Evolutionary conservation across 2,113 vertebrate genomes (phyloP), one percentile per base, ranked within the genome.

Genomic region (Leptobrachium ailaonicum): DNA sequence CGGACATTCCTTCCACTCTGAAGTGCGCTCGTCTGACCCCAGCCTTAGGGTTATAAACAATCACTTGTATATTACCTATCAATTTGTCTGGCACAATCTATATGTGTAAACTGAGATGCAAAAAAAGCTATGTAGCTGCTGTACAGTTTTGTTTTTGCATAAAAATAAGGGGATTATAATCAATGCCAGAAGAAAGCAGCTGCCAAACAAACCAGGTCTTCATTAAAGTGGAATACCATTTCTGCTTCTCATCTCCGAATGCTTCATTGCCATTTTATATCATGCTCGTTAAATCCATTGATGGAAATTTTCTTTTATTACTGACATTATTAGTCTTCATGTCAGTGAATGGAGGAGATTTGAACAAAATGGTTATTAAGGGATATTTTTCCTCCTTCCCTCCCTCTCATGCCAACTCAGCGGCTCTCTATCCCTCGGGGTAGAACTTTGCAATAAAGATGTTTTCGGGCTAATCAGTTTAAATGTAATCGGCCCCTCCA

Each of bases 271-370:
- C 20, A 32, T 32, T 32, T 32, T 32, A 32, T 32, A 32, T 32
- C 20, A 32, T 32, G 20, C 45, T 70, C 75, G 77, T 82, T 71
- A 85, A 79, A 82, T 85, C 82, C 86, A 85, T 82, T 0, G 0
- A 82, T 62, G 20, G 80, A 75, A 83, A 85, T 74, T 70, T 58
- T 82, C 83, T 85, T 71, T 85, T 85, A 82, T 87, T 82, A 73
- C 73, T 80, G 82, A 84, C 76, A 82, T 74, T 85, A 83, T 88
- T 84, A 66, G 72, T 69, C 84, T 87, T 90, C 85, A 87, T 87
- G 84, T 88, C 87, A 88, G 80, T 47, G 45, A 86, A 85, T 45
- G 9, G 72, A 83, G 77, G 83, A 85, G 84, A 84, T 82, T 88
- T 87, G 3, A 82, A 85, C 82, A 73, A 87, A 85, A 88, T 82